These are phyloP conservation scores for Eumeta japonica DNA, from an alignment of 1,140 invertebrate species.

Conservation along the genomic window DNA sequence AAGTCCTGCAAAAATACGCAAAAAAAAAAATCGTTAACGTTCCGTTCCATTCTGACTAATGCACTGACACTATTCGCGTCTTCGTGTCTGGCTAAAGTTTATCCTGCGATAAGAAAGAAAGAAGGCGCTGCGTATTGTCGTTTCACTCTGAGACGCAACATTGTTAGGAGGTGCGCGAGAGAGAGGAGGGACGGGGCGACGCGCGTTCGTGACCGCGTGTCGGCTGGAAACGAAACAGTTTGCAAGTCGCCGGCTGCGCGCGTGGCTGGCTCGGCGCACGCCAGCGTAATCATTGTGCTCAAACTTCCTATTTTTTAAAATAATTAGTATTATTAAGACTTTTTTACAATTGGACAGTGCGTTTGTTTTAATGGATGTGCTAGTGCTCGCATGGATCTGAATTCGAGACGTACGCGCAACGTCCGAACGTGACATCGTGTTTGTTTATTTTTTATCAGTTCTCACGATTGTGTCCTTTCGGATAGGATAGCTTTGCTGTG, in stretches of 20 bases:
- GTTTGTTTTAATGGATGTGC: conserved; percentile 47
- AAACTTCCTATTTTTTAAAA: conserved; percentile 43
- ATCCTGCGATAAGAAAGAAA: conserved; percentile 46
- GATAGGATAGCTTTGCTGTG: conserved; percentile 35
- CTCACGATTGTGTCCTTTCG: conserved; percentile 52
- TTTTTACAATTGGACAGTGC: conserved; percentile 41
- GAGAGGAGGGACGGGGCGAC: conserved; percentile 47
- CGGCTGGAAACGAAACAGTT: conserved; percentile 48
- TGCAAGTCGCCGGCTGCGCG: conserved; percentile 52
- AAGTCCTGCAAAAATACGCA: conserved; percentile 44
- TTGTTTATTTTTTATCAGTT: conserved; percentile 30
- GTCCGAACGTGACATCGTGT: conserved; percentile 34
- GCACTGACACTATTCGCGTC: conserved; percentile 45
- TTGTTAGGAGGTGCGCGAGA: conserved; percentile 28
- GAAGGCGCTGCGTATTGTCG: conserved; percentile 20
- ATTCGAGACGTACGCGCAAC: conserved; percentile 20
- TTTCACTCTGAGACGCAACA: conserved; percentile 26
- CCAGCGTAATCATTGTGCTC: conserved; percentile 45
- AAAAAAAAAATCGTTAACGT: conserved; percentile 39
- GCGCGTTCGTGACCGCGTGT: conserved; percentile 45
- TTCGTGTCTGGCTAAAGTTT: conserved; percentile 43
- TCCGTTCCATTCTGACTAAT: conserved; percentile 43
- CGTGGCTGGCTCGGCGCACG: conserved; percentile 39
- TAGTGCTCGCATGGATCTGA: conserved; percentile 45
- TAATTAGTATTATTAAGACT: conserved; percentile 29